A percentile compares a stretch with the other conserved stretches of the same genome.
Conservation (phyloP, 92 coral and sea anemone species). For the Epizoanthus ramosus region DNA sequence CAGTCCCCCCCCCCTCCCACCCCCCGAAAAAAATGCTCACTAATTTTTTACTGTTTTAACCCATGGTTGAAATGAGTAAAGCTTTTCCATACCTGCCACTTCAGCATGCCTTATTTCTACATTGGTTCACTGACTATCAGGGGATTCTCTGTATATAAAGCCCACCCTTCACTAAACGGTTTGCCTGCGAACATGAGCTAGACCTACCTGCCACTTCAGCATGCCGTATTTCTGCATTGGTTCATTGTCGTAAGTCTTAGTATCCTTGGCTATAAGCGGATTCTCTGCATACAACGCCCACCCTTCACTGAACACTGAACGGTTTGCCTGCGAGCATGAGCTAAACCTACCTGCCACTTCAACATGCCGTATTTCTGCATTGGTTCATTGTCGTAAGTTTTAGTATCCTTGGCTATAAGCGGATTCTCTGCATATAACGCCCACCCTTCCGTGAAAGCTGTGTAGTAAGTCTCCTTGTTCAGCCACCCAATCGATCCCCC, state of each 20-base stretch:
- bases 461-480: slow-evolving; percentile 77
- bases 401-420: slow-evolving; percentile 81
- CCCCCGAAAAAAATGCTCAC: too few species aligned
- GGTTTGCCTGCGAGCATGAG: neutral
- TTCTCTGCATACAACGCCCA: slow-evolving; percentile 97
- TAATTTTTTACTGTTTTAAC: too few species aligned
- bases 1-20: too few species aligned
- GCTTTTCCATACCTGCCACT: slow-evolving; percentile 20
- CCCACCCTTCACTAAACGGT: slow-evolving; percentile 82
- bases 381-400: slow-evolving; percentile 77
- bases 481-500: slow-evolving; percentile 92
- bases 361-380: slow-evolving; percentile 97
- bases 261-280: slow-evolving; percentile 86
- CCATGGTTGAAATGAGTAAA: too few species aligned
- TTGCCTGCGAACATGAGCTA: neutral
- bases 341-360: slow-evolving; percentile 77
- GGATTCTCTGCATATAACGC: slow-evolving; percentile 97
- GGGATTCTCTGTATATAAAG: slow-evolving; percentile 93
- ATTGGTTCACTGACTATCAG: slow-evolving; percentile 80
- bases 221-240: slow-evolving; percentile 94
- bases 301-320: slow-evolving; percentile 71
- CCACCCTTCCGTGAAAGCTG: slow-evolving; percentile 98
- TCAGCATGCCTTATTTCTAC: slow-evolving; percentile 95
- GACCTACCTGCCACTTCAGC: slow-evolving; percentile 88
- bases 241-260: slow-evolving; percentile 80